phyloP scores from a whole-genome alignment of 2,888 invertebrate species.

The Allophyes oxyacanthae region DNA sequence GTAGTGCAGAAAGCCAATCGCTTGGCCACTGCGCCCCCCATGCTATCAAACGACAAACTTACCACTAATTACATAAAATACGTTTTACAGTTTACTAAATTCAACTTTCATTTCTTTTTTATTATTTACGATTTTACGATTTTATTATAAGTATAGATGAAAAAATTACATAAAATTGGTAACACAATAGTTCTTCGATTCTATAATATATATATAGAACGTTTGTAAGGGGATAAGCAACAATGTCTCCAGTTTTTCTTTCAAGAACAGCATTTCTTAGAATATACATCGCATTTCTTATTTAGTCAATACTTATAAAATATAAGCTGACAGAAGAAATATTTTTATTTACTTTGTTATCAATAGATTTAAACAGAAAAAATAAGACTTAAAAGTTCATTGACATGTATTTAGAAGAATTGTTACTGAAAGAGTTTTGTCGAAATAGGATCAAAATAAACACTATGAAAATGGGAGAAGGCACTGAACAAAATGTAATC shows the following conservation, averaged over 20 bases:
- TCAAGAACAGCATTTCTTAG: conserved; percentile 1
- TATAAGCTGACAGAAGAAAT: neutral
- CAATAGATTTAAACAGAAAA: neutral
- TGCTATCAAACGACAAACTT: no score
- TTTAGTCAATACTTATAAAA: conserved; percentile 2
- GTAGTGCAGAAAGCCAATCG: no score
- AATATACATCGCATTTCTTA: conserved; percentile 4
- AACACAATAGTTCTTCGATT: no score
- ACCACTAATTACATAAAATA: no score
- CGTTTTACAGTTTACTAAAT: no score
- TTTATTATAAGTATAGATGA: no score
- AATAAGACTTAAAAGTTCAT: no score
- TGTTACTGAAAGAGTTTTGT: neutral
- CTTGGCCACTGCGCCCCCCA: no score
- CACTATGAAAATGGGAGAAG: conserved; percentile 14
- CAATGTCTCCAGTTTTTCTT: conserved; percentile 6
- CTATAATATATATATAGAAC: no score
- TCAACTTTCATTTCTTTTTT: no score
- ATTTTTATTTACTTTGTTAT: neutral
- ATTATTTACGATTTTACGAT: no score
- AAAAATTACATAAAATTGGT: no score
- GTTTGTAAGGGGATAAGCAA: neutral
- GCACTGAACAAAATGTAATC: conserved; percentile 26
- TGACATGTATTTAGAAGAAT: neutral
- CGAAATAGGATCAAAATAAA: conserved; percentile 9